Conservation (phyloP, 2,113 vertebrate genomes). For the Psettodes erumei region DNA sequence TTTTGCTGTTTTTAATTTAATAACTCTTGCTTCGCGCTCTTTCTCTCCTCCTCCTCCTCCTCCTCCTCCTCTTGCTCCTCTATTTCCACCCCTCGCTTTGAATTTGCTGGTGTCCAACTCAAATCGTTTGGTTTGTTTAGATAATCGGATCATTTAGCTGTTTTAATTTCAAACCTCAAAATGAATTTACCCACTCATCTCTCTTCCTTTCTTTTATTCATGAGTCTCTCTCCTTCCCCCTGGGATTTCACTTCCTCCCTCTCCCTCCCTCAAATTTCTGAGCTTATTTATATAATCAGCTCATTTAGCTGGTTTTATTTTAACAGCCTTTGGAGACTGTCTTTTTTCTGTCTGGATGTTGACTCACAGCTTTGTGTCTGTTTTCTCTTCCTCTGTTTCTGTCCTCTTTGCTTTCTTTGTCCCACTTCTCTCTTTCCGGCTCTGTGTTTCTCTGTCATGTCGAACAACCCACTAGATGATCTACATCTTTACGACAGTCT, state of each 20-base stretch:
- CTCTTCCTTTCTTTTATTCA: constrained; percentile 40
- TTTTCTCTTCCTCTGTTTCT: constrained; percentile 50
- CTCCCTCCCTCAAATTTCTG: constrained; percentile 28
- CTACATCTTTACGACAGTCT: constrained; percentile 12
- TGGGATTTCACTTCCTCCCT: constrained; percentile 40
- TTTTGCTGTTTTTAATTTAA: constrained; percentile 48
- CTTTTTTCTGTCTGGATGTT: constrained; percentile 30
- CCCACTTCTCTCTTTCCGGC: background rate
- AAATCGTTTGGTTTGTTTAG: constrained; percentile 52
- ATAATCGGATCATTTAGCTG: constrained; percentile 72
- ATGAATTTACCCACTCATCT: constrained; percentile 43
- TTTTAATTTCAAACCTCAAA: constrained; percentile 69
- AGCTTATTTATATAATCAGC: constrained; percentile 69
- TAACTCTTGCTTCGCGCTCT: constrained; percentile 21
- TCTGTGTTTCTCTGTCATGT: constrained; percentile 27
- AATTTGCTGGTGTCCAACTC: constrained; percentile 41
- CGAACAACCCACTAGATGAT: constrained; percentile 35
- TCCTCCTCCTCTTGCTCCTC: constrained; percentile 3
- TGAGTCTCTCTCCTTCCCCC: constrained; percentile 15
- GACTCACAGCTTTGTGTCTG: constrained; percentile 58
- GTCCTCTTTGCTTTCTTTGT: constrained; percentile 19
- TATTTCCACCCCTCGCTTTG: constrained; percentile 23
- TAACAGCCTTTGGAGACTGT: constrained; percentile 46
- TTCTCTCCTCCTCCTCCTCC: constrained; percentile 4
- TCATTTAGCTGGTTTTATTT: constrained; percentile 63